A percentile compares a stretch with the other conserved stretches of the same genome.
Conservation (phyloP, 2,797 vertebrate species). For the Simalia tracyae region DNA sequence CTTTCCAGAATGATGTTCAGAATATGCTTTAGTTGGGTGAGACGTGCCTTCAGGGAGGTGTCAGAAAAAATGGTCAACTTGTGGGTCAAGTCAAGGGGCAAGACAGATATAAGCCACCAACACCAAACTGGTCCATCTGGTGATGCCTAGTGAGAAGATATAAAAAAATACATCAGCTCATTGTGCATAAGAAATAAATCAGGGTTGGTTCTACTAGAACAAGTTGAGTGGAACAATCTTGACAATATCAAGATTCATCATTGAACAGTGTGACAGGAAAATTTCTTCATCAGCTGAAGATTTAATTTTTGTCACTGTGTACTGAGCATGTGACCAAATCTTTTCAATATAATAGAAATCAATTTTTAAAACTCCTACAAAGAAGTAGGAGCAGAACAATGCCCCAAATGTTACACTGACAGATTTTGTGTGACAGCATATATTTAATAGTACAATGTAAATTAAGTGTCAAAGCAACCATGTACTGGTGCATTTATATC, state of each 20-base stretch:
- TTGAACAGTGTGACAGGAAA: not conserved
- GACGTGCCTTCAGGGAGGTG: constrained; percentile 82
- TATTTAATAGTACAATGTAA: not conserved
- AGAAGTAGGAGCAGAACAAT: not conserved
- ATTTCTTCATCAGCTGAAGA: not conserved
- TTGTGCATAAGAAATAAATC: not conserved
- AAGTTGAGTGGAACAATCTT: not conserved
- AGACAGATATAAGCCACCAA: constrained; percentile 90
- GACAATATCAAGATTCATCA: not conserved
- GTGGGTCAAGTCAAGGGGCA: constrained; percentile 85
- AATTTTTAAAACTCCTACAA: not conserved
- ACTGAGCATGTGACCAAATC: not conserved
- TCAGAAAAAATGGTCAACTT: constrained; percentile 85
- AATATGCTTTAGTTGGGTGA: constrained; percentile 82
- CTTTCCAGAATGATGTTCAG: constrained; percentile 83
- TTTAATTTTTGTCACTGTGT: not conserved
- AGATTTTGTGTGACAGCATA: not conserved
- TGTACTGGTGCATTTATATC: not conserved
- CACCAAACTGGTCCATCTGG: constrained; percentile 86
- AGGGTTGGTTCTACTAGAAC: not conserved
- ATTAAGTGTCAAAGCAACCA: not conserved
- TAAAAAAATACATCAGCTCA: not conserved
- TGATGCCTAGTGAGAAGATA: constrained; percentile 71
- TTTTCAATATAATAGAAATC: not conserved
- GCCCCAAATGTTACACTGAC: not conserved